Base-by-base conservation (phyloP, 2,888 invertebrate species). In the Epirrhoe tristata region DNA sequence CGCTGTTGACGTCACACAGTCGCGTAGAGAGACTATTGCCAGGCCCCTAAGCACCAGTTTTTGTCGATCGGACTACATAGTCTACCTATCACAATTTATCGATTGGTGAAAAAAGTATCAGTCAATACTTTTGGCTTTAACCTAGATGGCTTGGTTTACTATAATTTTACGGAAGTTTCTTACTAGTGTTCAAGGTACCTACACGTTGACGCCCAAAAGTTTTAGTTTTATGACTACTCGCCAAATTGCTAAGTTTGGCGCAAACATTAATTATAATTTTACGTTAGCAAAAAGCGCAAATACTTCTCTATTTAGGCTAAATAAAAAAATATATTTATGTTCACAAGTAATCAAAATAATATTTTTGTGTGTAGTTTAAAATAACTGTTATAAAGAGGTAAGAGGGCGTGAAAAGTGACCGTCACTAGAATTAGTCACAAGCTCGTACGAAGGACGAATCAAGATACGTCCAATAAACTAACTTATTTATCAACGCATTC, bases 161-260 rank as follows among this genome's bases (percentile, higher is more conserved):
- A 10, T 1, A 2, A 43, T 43, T 43, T 43, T 43, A 43, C 12
- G 12, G 12, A 3, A 17, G 14, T 17, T 10, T 50, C 34, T 7
- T 39, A 39, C 58, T 39, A 6, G 58, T 59, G 58, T 7, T 39
- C 39, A 5, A n/a, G 24, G 51, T 8, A 59, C n/a, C n/a, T n/a
- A n/a, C 63, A 69, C 60, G 56, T 61, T 71, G 69, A 70, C 67
- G 70, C 69, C 66, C 63, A 70, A 68, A 81, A 81, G 77, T 81
- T 79, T 67, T 63, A 58, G 62, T 58, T 79, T 83, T 80, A 84
- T 73, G 79, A 78, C 77, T 72, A 76, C 76, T 77, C 72, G 63
- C 75, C 67, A 81, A 78, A 82, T 81, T 77, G 71, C 76, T 64
- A 80, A 83, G 80, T 84, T 84, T 76, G 74, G 76, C 74, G 71